Base-by-base conservation (phyloP, 1,140 invertebrate genomes). In the Steinernema khuongi region DNA sequence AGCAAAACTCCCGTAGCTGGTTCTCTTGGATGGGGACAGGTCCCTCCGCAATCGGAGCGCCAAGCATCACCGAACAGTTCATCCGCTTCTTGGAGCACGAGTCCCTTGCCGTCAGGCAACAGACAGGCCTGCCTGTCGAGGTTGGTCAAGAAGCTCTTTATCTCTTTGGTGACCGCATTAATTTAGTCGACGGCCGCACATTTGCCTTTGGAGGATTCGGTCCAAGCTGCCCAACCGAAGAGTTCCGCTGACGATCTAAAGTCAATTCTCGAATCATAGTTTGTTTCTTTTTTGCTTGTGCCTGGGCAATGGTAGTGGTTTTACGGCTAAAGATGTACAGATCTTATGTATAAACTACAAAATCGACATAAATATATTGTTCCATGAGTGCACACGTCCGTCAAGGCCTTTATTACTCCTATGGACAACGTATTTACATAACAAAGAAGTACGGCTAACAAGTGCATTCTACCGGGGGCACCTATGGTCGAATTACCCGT, bases 401-500 rank as follows among this genome's bases (percentile, higher is more conserved):
- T n/a, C n/a, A n/a, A n/a, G n/a, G n/a, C n/a, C n/a, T n/a, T n/a
- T n/a, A n/a, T n/a, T n/a, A n/a, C n/a, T n/a, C n/a, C n/a, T n/a
- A n/a, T n/a, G n/a, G n/a, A n/a, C n/a, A n/a, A n/a, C n/a, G n/a
- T n/a, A n/a, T n/a, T n/a, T n/a, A n/a, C n/a, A n/a, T n/a, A n/a
- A n/a, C n/a, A n/a, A n/a, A n/a, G n/a, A n/a, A n/a, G n/a, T n/a
- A n/a, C n/a, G n/a, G n/a, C n/a, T n/a, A n/a, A n/a, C n/a, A n/a
- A n/a, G n/a, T n/a, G n/a, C n/a, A n/a, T n/a, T n/a, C n/a, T n/a
- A n/a, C n/a, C n/a, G n/a, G n/a, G 50, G 4, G 22, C 50, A 26
- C 22, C 22, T 60, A 81, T 11, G 77, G 68, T 44, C 73, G 79
- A 32, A 83, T 75, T 18, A 80, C 43, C 41, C 80, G 71, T 30